Conservation (phyloP, 2,797 vertebrate species). For the Sebastes miniatus region DNA sequence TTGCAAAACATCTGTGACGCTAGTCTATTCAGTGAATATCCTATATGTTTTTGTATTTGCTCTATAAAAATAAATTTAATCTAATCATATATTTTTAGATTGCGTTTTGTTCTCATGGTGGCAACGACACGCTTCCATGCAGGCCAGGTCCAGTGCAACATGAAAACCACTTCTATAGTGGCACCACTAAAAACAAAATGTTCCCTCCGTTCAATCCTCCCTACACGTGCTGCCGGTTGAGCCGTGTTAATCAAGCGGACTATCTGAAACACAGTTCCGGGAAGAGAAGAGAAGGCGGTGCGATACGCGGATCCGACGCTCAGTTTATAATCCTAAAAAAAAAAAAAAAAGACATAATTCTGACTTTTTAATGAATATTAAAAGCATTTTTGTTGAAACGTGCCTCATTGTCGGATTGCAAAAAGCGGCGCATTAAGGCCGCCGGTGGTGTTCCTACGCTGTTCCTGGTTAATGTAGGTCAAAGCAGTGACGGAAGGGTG, state of each 20-base stretch:
- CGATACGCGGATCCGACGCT: not conserved
- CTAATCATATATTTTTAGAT: conserved; percentile 8
- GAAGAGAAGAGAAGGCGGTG: conserved; percentile 5
- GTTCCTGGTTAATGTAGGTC: conserved; percentile 78
- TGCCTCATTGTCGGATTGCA: conserved; percentile 1
- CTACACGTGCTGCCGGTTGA: conserved; percentile 47
- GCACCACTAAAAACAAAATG: conserved; percentile 46
- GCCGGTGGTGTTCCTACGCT: conserved; percentile 43
- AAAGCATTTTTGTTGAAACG: conserved; percentile 4
- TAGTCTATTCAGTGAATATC: not conserved
- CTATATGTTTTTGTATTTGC: not conserved
- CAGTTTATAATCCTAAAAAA: not conserved
- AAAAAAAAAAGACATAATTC: not conserved
- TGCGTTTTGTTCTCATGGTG: not conserved
- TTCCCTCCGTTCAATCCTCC: conserved; percentile 49
- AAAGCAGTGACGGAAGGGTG: conserved; percentile 79
- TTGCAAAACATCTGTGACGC: not conserved
- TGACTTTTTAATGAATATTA: conserved; percentile 1
- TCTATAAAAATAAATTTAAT: conserved; percentile 5
- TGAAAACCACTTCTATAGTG: conserved; percentile 10
- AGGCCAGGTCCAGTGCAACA: conserved; percentile 9
- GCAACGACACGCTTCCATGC: not conserved
- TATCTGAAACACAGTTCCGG: conserved; percentile 30
- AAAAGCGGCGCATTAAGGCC: conserved; percentile 44
- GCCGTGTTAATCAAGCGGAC: conserved; percentile 33